Conservation (phyloP, 2,888 invertebrate genomes). For the Geotrupes spiniger region DNA sequence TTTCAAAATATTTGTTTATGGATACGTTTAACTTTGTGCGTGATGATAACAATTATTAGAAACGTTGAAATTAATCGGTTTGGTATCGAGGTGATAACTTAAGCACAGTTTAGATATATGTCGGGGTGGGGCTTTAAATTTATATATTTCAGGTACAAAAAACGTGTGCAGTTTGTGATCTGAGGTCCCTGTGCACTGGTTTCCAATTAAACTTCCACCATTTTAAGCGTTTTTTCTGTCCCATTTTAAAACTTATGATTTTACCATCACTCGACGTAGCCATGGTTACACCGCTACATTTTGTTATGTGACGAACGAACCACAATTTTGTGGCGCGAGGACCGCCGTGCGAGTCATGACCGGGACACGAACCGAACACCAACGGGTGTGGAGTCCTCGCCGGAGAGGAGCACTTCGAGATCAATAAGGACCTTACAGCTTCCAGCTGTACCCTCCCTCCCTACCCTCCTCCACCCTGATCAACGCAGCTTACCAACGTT, state of each 20-base stretch:
- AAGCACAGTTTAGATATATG: constrained; percentile 15
- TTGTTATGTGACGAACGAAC: constrained; percentile 16
- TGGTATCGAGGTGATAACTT: constrained; percentile 7
- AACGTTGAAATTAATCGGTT: not conserved
- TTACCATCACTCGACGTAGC: constrained; percentile 40
- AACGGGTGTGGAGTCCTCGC: constrained; percentile 42
- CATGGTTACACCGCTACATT: constrained; percentile 21
- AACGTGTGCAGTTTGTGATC: constrained; percentile 31
- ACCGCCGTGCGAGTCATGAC: constrained; percentile 30
- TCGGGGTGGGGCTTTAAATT: constrained; percentile 9
- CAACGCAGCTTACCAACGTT: constrained; percentile 4
- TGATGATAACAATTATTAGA: constrained; percentile 19
- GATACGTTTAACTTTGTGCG: constrained; percentile 37
- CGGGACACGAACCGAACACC: constrained; percentile 31
- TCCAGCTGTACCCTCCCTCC: constrained; percentile 33
- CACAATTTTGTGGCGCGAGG: constrained; percentile 25
- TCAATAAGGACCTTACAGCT: constrained; percentile 47
- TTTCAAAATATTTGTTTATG: constrained; percentile 22
- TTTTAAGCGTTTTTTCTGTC: constrained; percentile 43
- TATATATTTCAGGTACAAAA: constrained; percentile 38
- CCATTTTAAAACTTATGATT: constrained; percentile 35
- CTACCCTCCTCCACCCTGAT: constrained; percentile 1
- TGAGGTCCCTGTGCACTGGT: constrained; percentile 41
- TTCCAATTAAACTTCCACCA: constrained; percentile 44
- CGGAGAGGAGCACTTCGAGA: constrained; percentile 40